Evolutionary conservation across 2,797 vertebrate species (phyloP).

Genomic region (Ctenochaetus hawaiiensis): DNA sequence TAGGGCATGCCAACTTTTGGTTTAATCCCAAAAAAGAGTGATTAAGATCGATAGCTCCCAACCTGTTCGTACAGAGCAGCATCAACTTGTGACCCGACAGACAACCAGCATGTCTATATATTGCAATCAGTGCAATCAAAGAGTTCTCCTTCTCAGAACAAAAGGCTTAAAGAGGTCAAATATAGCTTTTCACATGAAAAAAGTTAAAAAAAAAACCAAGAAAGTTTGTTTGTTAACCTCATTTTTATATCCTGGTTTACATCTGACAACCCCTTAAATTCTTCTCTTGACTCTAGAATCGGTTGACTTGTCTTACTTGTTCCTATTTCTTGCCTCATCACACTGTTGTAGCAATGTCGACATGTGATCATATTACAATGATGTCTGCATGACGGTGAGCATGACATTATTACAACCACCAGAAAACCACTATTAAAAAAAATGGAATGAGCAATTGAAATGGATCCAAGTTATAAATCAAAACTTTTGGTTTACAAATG

Average conservation of each 20-base stretch:
- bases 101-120: background rate
- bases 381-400: background rate
- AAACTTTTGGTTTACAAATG: background rate
- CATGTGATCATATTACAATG: background rate
- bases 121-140: background rate
- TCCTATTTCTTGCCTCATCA: background rate
- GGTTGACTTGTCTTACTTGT: too few species aligned
- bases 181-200: background rate
- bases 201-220: rapidly evolving
- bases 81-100: background rate
- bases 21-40: background rate
- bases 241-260: background rate
- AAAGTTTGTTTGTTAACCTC: background rate
- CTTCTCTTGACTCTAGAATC: background rate
- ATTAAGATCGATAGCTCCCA: background rate
- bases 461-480: background rate
- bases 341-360: background rate
- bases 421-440: too few species aligned
- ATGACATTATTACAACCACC: background rate
- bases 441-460: background rate
- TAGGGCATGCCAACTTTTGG: too few species aligned
- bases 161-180: background rate
- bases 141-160: background rate
- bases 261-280: background rate
- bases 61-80: background rate